Conservation (phyloP, 2,113 vertebrate species). For the Atrichornis clamosus region DNA sequence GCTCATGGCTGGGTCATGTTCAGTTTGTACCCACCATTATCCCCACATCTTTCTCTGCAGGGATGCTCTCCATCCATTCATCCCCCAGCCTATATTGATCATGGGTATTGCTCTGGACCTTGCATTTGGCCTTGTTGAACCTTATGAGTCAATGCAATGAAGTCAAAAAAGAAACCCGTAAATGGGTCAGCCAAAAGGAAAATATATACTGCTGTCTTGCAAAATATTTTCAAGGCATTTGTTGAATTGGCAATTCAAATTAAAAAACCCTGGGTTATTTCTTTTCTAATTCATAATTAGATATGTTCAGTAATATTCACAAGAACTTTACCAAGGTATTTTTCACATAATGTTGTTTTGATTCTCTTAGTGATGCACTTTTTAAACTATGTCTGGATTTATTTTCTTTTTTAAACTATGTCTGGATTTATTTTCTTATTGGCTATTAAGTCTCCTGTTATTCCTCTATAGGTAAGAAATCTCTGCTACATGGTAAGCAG, state of each 20-base stretch:
- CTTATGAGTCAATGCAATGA: not conserved
- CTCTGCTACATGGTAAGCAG: constrained; percentile 99
- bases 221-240: not conserved
- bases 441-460: not conserved
- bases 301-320: not conserved
- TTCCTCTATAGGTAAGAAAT: constrained; percentile 87
- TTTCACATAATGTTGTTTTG: not conserved
- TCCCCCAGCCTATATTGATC: not conserved
- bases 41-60: accelerated
- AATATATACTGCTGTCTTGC: not conserved
- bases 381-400: not conserved
- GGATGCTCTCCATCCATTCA: not conserved
- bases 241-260: not conserved
- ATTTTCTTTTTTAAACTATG: too few relatives aligned
- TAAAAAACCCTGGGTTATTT: not conserved
- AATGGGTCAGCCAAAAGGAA: not conserved
- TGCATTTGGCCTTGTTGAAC: not conserved
- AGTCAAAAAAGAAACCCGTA: not conserved
- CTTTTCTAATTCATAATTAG: not conserved
- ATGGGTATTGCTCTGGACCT: too few relatives aligned
- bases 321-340: not conserved
- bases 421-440: not conserved
- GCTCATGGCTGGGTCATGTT: accelerated
- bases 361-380: not conserved
- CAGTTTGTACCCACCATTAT: not conserved